Conservation (phyloP, 1,140 invertebrate genomes). For the Whitmania pigra region DNA sequence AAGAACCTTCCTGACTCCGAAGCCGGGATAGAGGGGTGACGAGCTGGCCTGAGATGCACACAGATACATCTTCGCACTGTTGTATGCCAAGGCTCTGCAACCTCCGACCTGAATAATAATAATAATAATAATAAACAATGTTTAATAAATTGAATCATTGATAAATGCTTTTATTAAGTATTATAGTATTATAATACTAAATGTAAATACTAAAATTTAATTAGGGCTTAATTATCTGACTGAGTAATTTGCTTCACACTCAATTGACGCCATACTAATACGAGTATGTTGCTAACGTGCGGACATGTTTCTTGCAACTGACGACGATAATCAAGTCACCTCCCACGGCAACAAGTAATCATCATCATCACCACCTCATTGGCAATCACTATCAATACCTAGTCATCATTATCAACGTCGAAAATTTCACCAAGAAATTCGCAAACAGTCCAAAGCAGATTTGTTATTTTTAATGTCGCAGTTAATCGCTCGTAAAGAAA, state of each 20-base stretch:
- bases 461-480: too few species aligned
- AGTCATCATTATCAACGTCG: too few species aligned
- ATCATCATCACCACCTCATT: slow-evolving; percentile 16
- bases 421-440: too few species aligned
- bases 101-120: slow-evolving; percentile 43
- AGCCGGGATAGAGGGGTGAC: slow-evolving; percentile 56
- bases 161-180: too few species aligned
- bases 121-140: slow-evolving; percentile 6
- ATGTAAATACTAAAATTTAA: too few species aligned
- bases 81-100: slow-evolving; percentile 64
- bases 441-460: too few species aligned
- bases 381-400: too few species aligned
- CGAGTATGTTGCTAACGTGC: too few species aligned
- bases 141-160: neutral
- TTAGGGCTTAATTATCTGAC: too few species aligned
- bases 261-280: neutral
- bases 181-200: too few species aligned
- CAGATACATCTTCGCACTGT: slow-evolving; percentile 49
- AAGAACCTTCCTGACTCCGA: slow-evolving; percentile 62
- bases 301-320: neutral
- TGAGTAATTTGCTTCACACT: neutral
- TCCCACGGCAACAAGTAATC: slow-evolving; percentile 29
- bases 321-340: neutral
- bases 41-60: slow-evolving; percentile 59
- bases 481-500: too few species aligned